phyloP scores from a whole-genome alignment of 2,797 vertebrate genomes.

The Botia almorhae region DNA sequence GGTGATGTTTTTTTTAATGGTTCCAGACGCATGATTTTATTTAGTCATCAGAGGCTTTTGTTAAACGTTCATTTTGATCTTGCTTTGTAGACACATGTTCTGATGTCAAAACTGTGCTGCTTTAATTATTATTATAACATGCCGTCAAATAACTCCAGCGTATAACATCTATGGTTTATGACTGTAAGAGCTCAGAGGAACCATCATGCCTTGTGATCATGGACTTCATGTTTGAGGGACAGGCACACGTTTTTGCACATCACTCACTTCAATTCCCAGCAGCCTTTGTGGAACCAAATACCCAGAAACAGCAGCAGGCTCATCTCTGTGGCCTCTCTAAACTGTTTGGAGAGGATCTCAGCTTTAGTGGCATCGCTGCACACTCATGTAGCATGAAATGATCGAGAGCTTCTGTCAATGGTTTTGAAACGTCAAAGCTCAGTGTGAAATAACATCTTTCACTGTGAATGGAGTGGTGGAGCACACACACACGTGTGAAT shows the following conservation, averaged over 20 bases:
- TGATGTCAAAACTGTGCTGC: not conserved
- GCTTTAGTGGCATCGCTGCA: constrained; percentile 52
- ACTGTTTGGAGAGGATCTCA: constrained; percentile 59
- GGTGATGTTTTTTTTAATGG: too few relatives aligned
- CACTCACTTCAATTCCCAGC: constrained; percentile 38
- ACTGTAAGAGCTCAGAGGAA: not conserved
- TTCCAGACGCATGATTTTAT: too few relatives aligned
- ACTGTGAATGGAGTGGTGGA: constrained; percentile 53
- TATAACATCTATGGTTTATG: not conserved
- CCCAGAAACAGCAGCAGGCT: constrained; percentile 38
- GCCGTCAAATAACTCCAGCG: not conserved
- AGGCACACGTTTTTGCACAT: constrained; percentile 17
- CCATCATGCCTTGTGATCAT: constrained; percentile 18
- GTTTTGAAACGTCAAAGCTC: constrained; percentile 62
- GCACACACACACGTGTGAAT: constrained; percentile 57
- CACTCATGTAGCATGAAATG: constrained; percentile 66
- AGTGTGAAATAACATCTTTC: constrained; percentile 66
- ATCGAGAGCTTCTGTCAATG: constrained; percentile 58
- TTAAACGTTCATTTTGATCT: not conserved
- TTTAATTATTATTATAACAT: not conserved
- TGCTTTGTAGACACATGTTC: not conserved
- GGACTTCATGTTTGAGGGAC: constrained; percentile 13
- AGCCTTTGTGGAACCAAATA: constrained; percentile 33
- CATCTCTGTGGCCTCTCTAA: constrained; percentile 51
- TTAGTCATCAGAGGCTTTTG: not conserved